phyloP scores from a whole-genome alignment of 1,140 invertebrate species.

The Monomorium pharaonis region DNA sequence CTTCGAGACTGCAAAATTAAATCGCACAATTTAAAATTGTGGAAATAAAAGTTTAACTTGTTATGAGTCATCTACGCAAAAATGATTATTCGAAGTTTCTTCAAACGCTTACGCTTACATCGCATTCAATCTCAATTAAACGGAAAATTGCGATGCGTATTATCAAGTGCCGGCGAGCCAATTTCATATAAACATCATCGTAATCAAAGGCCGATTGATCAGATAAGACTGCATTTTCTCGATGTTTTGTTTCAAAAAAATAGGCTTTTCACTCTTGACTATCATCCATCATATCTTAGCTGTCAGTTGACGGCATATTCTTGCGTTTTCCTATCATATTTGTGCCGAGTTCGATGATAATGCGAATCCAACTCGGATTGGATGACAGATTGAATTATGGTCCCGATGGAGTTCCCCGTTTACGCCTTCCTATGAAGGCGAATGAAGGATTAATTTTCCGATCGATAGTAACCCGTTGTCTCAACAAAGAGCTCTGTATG shows the following conservation, averaged over 20 bases:
- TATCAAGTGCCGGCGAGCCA: not conserved
- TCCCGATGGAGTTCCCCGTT: not conserved
- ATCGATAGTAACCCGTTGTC: not conserved
- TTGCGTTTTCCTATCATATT: not conserved
- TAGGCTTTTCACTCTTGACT: not conserved
- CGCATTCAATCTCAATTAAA: not conserved
- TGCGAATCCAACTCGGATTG: not conserved
- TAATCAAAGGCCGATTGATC: not conserved
- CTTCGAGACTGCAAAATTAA: not conserved
- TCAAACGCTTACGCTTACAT: not conserved
- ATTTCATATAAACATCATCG: not conserved
- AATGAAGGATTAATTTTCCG: not conserved
- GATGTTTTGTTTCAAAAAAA: not conserved
- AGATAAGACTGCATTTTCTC: not conserved
- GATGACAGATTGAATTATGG: conserved; percentile 8
- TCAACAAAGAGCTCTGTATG: not conserved
- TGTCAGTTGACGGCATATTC: not conserved
- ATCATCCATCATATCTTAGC: not conserved
- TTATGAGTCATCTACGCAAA: not conserved
- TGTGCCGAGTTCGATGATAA: not conserved
- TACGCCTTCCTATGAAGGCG: not conserved
- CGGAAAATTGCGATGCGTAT: not conserved
- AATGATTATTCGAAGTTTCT: not conserved
- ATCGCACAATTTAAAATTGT: not conserved
- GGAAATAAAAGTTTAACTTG: not conserved